phyloP scores from a whole-genome alignment of 2,888 invertebrate genomes.

The Plebejus melissa region DNA sequence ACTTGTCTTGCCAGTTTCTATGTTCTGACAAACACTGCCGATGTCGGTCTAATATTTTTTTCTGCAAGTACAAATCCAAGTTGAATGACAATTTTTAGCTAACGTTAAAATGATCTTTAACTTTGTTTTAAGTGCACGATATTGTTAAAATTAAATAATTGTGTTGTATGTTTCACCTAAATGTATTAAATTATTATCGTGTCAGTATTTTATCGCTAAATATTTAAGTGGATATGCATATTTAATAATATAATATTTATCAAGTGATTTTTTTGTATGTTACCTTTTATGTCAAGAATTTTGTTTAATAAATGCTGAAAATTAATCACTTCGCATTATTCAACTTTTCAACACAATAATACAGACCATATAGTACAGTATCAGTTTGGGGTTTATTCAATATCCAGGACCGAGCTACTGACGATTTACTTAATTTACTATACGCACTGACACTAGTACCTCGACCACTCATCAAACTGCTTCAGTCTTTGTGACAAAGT shows the following conservation, averaged over 20 bases:
- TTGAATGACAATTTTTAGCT: conserved; percentile 76
- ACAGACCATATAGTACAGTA: conserved; percentile 31
- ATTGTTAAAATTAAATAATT: conserved; percentile 70
- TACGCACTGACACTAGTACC: conserved; percentile 53
- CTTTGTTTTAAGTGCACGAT: conserved; percentile 75
- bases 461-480: conserved; percentile 48
- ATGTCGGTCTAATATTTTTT: conserved; percentile 62
- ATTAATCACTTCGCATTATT: conserved; percentile 74
- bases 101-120: conserved; percentile 75
- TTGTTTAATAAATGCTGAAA: conserved; percentile 75
- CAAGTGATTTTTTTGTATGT: conserved; percentile 67
- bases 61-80: conserved; percentile 78
- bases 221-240: conserved; percentile 68
- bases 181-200: conserved; percentile 74
- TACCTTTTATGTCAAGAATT: conserved; percentile 68
- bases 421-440: conserved; percentile 42
- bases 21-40: conserved; percentile 73
- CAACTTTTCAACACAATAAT: conserved; percentile 48
- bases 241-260: conserved; percentile 64
- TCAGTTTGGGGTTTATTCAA: conserved; percentile 21
- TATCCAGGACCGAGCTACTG: not conserved
- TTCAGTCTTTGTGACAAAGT: not conserved
- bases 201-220: conserved; percentile 71
- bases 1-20: conserved; percentile 77
- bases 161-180: conserved; percentile 76